Evolutionary conservation across 2,797 vertebrate genomes (phyloP).

Genomic region (Pantherophis vulpinus): DNA sequence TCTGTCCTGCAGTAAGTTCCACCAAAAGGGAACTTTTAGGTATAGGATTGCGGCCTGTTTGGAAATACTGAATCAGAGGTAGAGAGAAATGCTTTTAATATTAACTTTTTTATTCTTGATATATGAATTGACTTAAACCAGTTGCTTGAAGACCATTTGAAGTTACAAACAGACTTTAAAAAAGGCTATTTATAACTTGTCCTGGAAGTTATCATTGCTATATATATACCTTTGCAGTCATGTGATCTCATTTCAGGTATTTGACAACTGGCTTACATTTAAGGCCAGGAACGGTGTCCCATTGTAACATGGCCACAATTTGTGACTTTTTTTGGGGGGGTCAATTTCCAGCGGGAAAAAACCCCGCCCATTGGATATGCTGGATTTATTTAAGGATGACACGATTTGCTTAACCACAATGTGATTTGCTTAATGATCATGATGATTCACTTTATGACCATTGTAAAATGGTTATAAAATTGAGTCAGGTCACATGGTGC

Average conservation of each 20-base stretch:
- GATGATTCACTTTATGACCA: background rate
- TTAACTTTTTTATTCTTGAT: background rate
- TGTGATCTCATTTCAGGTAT: background rate
- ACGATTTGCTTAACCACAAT: background rate
- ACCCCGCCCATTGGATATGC: background rate
- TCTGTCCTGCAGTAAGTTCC: background rate
- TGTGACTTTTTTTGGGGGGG: background rate
- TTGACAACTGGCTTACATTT: background rate
- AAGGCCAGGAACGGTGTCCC: background rate
- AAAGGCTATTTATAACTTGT: background rate
- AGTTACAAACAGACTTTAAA: background rate
- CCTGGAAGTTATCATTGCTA: background rate
- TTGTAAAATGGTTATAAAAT: background rate
- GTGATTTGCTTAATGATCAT: background rate
- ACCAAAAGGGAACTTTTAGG: background rate
- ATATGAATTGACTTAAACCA: background rate
- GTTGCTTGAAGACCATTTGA: background rate
- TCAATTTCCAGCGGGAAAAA: background rate
- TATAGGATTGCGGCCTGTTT: background rate
- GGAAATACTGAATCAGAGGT: background rate
- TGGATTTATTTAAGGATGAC: background rate
- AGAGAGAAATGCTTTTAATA: background rate
- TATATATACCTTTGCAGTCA: background rate
- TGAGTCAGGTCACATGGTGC: background rate
- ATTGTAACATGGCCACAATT: background rate